Base-by-base conservation (phyloP, 35 echinoderm and acorn worm genomes). In the Lytechinus variegatus region DNA sequence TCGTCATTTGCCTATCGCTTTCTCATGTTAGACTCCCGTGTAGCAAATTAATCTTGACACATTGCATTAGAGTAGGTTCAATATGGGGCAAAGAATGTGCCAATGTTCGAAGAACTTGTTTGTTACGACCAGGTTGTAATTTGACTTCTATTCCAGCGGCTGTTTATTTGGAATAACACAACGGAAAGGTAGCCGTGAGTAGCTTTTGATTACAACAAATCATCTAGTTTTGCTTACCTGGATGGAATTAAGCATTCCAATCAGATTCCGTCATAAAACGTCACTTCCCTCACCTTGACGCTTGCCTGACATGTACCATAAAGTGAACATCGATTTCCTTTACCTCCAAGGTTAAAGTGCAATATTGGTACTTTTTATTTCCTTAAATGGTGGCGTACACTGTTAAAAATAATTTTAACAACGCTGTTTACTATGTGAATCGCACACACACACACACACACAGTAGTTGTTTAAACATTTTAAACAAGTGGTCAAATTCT, bases 11-110 rank as follows among this genome's bases (percentile, higher is more conserved):
- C 52, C 88, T 52, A 54, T 90, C 92, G 52, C 92, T 93, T 93
- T 93, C 92, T 93, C 92, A 93, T 93, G 92, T 93, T 93, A 93
- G 52, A 10, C 92, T 55, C n/a, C 92, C 27, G 92, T 57, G 92
- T 44, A 24, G 54, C 53, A 93, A 93, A 93, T 93, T 54, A 93
- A 57, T 27, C 54, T 93, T 93, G 92, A 93, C 92, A 93, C 92
- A 93, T 54, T 55, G 54, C 28, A 93, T 93, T 93, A 93, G 53
- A 24, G 92, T 5, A 93, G 53, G 92, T 93, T 93, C 92, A 93
- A 93, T 54, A 93, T 53, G n/a, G 92, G 54, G 27, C 54, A 57
- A 93, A 93, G 54, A 55, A 93, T 93, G 92, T 93, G 92, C 19
- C 54, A 54, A 93, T 93, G 92, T 93, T 93, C 54, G 52, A 79